phyloP scores from a whole-genome alignment of 1,140 invertebrate genomes.

The Triops longicaudatus region DNA sequence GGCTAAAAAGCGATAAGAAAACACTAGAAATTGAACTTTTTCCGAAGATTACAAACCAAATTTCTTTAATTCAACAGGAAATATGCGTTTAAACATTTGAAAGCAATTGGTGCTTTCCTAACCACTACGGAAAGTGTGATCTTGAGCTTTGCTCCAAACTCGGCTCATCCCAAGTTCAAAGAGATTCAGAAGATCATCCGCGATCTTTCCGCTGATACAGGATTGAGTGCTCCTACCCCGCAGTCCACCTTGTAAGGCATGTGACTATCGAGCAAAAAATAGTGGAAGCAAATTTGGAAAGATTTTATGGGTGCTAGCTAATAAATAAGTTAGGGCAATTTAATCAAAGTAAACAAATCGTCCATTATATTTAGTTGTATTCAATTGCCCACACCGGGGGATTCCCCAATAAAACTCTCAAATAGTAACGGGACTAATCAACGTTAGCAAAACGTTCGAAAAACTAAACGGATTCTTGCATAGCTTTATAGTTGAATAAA shows the following conservation, averaged over 20 bases:
- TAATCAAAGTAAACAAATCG: no score
- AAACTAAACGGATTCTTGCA: slow-evolving; percentile 25
- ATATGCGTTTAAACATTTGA: slow-evolving; percentile 48
- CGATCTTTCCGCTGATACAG: slow-evolving; percentile 48
- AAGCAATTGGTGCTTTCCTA: slow-evolving; percentile 49
- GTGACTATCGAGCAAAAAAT: no score
- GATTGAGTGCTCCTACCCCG: slow-evolving; percentile 35
- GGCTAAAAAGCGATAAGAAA: no score
- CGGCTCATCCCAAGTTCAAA: slow-evolving; percentile 53
- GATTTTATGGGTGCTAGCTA: no score
- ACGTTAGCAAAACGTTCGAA: background rate
- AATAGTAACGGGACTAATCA: no score
- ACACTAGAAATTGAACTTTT: slow-evolving; percentile 1
- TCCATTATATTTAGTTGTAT: no score
- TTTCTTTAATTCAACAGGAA: slow-evolving; percentile 35
- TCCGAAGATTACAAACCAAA: background rate
- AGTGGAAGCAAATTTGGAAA: no score
- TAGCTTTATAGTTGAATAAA: slow-evolving; percentile 28
- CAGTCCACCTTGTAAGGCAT: background rate
- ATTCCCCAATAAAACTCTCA: no score
- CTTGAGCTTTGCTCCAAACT: slow-evolving; percentile 47
- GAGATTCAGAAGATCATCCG: slow-evolving; percentile 51
- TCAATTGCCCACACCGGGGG: no score
- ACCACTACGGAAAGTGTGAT: slow-evolving; percentile 56
- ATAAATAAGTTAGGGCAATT: no score